These are phyloP conservation scores for Cnemophilus loriae DNA, from an alignment of 2,113 vertebrate species.

Conservation along the genomic window DNA sequence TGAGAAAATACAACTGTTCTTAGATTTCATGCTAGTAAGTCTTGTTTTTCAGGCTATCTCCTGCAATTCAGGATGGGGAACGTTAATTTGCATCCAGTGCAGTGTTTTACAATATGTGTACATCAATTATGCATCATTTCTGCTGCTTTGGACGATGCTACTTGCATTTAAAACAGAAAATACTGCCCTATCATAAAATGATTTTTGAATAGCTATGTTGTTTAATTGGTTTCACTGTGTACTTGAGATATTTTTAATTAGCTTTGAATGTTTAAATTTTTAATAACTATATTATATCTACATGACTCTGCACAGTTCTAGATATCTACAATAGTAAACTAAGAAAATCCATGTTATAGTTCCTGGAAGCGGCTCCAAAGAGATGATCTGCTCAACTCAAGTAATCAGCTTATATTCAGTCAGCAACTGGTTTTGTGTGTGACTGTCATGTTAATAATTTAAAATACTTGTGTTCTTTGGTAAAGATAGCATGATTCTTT, in stretches of 20 bases:
- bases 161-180: background rate
- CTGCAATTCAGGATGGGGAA: background rate
- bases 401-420: background rate
- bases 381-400: background rate
- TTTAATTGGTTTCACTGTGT: background rate
- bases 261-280: background rate
- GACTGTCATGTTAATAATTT: background rate
- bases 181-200: background rate
- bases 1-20: background rate
- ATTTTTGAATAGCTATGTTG: background rate
- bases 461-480: background rate
- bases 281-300: background rate
- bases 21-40: background rate
- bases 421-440: rapidly evolving
- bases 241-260: background rate
- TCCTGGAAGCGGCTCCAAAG: background rate
- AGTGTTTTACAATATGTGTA: background rate
- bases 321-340: background rate
- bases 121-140: background rate
- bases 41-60: background rate
- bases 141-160: background rate
- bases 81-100: background rate
- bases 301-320: background rate
- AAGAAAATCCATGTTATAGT: background rate
- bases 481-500: background rate